Evolutionary conservation across 2,888 invertebrate species (phyloP), one percentile per base, ranked within the genome.

Genomic region (Meghimatium bilineatum): DNA sequence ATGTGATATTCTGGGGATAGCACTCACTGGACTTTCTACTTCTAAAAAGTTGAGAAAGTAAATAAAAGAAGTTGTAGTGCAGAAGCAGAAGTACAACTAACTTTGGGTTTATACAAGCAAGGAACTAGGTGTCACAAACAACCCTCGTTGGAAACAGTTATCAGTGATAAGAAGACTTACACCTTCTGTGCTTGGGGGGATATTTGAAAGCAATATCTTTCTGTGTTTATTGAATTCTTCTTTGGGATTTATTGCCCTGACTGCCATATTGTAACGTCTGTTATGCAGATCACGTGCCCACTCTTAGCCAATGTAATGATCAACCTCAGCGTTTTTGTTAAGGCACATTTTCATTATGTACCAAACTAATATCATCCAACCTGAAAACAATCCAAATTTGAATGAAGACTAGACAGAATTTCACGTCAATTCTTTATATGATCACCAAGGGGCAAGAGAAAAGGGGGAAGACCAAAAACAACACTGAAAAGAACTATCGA

Each of bases 161-260:
- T 34, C 23, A 23, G n/a, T 34, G 56, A 38, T 56, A 29, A 38
- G 60, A 32, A 52, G 52, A 80, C 89, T 90, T 88, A 90, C 87
- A 85, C 87, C 88, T 74, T 89, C 86, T 3, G 89, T 88, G 49
- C 85, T 85, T 8, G 87, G 87, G 5, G 91, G 91, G 63, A 91
- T 80, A 80, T 89, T 90, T 83, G 85, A 87, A 67, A 91, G 87
- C 44, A 88, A 77, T 56, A 91, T 84, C 83, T 88, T 85, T 82
- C 90, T 86, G 34, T 89, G 87, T 85, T 88, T 87, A 86, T 90
- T 88, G 85, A 89, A 91, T 87, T 90, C 84, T 71, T 82, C 56
- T 71, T 79, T 81, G 0, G 86, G 49, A 23, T 82, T 82, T 6
- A 36, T 8, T 26, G 23, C 63, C n/a, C 32, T 77, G 38, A 32